Percentiles rank a stretch among this genome's conserved stretches.
Conservation (phyloP, 2,113 vertebrate species). For the Bujurquina vittata region DNA sequence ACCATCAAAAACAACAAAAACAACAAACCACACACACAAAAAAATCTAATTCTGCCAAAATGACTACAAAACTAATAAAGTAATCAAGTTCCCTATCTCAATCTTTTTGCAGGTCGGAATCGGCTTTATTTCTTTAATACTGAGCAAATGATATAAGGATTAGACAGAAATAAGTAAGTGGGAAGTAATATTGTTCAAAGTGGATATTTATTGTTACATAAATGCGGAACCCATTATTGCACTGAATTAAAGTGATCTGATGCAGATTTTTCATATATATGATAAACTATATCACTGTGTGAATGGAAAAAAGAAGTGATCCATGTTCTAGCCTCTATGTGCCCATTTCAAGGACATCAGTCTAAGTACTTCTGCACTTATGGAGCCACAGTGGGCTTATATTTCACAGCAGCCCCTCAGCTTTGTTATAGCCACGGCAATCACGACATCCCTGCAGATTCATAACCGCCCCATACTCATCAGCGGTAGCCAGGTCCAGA, state of each 20-base stretch:
- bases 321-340: neutral
- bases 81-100: slow-evolving; percentile 24
- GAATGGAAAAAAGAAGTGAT: neutral
- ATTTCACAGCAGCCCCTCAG: slow-evolving; percentile 56
- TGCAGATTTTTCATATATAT: slow-evolving; percentile 28
- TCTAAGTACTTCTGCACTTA: slow-evolving; percentile 49
- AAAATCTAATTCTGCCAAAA: slow-evolving; percentile 6
- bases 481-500: slow-evolving; percentile 54
- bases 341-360: slow-evolving; percentile 62
- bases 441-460: slow-evolving; percentile 67
- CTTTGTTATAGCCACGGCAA: slow-evolving; percentile 58
- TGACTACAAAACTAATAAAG: slow-evolving; percentile 42
- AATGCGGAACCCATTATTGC: slow-evolving; percentile 39
- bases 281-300: neutral
- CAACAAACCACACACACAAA: neutral
- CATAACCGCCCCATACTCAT: slow-evolving; percentile 61
- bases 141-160: slow-evolving; percentile 42
- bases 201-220: slow-evolving; percentile 29
- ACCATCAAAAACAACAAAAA: neutral
- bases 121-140: slow-evolving; percentile 48
- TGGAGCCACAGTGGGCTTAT: slow-evolving; percentile 50
- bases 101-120: slow-evolving; percentile 40
- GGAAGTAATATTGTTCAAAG: slow-evolving; percentile 52
- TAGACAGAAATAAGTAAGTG: slow-evolving; percentile 46
- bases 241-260: slow-evolving; percentile 23